Base-by-base conservation (phyloP, 2,888 invertebrate species). In the Napeogenes inachia region DNA sequence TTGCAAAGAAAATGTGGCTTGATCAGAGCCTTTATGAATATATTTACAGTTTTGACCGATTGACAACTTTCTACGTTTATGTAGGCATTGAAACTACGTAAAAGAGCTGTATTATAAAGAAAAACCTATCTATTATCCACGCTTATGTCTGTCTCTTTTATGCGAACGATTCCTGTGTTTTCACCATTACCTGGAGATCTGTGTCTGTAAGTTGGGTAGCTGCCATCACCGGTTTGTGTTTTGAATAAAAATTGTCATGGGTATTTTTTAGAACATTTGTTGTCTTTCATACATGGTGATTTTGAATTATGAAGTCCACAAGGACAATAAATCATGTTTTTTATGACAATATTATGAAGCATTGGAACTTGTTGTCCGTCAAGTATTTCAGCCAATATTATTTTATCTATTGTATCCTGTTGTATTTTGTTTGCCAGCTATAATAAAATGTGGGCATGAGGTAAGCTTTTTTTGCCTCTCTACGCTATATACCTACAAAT, bases 231-330 rank as follows among this genome's bases (percentile, higher is more conserved):
- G 21, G 76, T 79, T 54, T 71, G 77, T 82, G 56, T 78, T 74
- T n/a, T 54, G 56, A 33, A 70, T 62, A 59, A 74, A 70, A 54
- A 35, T 21, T 21, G 5, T 56, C 68, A 54, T 35, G 76, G 73
- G 64, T 61, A 79, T 45, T 67, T 65, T 73, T 87, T 87, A 0
- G 73, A 67, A 68, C 86, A 87, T 54, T 68, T 66, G 0, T 72
- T 73, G 35, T 79, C 71, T 57, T 67, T 69, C 79, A 68, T 70
- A 57, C 63, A 69, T 57, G 67, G 69, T 61, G 67, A 62, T 12
- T 47, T 30, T 33, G 54, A 57, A 30, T 67, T 69, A 33, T 55
- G 50, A 53, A 46, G 21, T 55, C 69, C 69, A 47, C 69, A 69
- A 13, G 67, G 66, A 38, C 69, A 64, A 62, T 66, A 66, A 59